Evolutionary conservation across 2,888 invertebrate genomes (phyloP).

Genomic region (Leucophenga maculata): DNA sequence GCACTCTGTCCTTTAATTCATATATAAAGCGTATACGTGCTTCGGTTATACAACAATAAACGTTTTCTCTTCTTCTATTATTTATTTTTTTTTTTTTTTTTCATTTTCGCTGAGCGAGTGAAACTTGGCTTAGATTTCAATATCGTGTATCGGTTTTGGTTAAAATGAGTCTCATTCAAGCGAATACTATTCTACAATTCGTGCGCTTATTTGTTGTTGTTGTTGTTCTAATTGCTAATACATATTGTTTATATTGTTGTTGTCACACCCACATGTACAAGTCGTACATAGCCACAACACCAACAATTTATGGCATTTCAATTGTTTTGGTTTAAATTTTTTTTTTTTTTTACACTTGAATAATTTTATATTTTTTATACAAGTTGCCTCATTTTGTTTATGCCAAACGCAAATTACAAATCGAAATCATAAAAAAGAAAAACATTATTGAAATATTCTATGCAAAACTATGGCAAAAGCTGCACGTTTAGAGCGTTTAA

Average conservation of each 20-base stretch:
- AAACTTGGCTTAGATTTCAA: no score
- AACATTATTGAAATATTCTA: constrained; percentile 19
- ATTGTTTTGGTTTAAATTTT: constrained; percentile 33
- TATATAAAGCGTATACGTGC: no score
- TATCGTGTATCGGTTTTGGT: no score
- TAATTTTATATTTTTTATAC: constrained; percentile 29
- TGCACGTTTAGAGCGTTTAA: constrained; percentile 47
- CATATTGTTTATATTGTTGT: constrained; percentile 3
- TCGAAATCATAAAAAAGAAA: constrained; percentile 36
- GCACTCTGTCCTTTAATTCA: no score
- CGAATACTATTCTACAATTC: background rate
- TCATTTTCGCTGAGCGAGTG: constrained; percentile 35
- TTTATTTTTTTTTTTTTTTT: constrained; percentile 45
- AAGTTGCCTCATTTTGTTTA: constrained; percentile 31
- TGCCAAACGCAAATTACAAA: constrained; percentile 30
- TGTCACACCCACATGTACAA: constrained; percentile 47
- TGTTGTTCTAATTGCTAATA: background rate
- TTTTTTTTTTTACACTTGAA: constrained; percentile 7
- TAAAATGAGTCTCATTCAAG: no score
- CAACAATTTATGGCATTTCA: no score
- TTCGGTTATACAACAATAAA: no score
- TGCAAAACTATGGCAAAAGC: constrained; percentile 41
- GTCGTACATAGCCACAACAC: background rate
- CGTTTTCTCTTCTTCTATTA: no score
- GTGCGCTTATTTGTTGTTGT: background rate